Evolutionary conservation across 64 coral and sea anemone species (phyloP).

Genomic region (Actinia tenebrosa): DNA sequence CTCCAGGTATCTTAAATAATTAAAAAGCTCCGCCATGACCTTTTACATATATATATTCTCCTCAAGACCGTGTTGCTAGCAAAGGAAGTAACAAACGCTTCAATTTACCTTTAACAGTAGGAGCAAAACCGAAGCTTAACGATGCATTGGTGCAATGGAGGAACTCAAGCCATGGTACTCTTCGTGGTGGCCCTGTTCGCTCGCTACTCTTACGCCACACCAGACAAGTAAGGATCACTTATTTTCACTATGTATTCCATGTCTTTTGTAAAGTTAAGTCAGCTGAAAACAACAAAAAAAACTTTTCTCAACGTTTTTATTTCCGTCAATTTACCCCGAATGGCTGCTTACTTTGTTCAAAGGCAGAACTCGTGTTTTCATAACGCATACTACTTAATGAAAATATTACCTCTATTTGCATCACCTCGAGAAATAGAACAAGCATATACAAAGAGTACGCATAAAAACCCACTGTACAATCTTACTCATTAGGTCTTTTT

Average conservation of each 20-base stretch:
- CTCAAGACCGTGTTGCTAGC: background rate
- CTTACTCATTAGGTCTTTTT: background rate
- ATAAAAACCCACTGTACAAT: background rate
- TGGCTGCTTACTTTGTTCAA: background rate
- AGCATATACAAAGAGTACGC: too few species aligned
- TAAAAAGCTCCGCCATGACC: constrained; percentile 5
- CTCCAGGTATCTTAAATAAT: constrained; percentile 24
- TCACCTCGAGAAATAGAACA: background rate
- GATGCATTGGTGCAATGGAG: constrained; percentile 3
- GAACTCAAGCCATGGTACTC: constrained; percentile 13
- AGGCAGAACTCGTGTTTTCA: background rate
- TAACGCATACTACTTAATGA: background rate
- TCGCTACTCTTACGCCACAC: background rate
- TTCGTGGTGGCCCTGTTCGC: background rate
- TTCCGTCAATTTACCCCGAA: background rate
- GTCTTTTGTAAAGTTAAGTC: background rate
- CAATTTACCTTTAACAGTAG: background rate
- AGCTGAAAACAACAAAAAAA: background rate
- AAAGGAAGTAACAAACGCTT: background rate
- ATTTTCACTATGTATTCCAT: background rate
- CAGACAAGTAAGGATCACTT: background rate
- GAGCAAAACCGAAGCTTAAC: background rate
- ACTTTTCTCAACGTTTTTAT: background rate
- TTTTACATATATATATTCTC: background rate
- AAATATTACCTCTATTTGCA: background rate